These are phyloP conservation scores for Hypothenemus hampei DNA, from an alignment of 1,140 invertebrate genomes.

Conservation along the genomic window DNA sequence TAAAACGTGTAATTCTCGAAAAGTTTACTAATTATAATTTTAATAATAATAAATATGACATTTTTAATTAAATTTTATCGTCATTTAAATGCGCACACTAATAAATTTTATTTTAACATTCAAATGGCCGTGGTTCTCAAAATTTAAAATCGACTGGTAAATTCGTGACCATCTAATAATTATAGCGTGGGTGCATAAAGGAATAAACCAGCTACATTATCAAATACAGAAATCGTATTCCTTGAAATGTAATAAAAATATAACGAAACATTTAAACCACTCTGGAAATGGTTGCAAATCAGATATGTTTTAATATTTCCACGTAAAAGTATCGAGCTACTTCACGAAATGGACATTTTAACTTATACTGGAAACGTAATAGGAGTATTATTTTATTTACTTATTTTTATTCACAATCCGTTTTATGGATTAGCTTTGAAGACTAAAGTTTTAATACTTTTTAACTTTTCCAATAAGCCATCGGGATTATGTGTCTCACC, in stretches of 20 bases:
- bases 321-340: too few species aligned
- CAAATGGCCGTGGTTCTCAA: too few species aligned
- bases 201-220: neutral
- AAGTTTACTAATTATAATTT: neutral
- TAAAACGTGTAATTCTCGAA: neutral
- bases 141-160: too few species aligned
- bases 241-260: neutral
- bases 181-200: neutral
- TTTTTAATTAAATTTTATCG: neutral
- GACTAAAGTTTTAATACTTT: neutral
- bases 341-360: too few species aligned
- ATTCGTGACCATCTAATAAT: constrained; percentile 5
- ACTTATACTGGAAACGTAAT: too few species aligned
- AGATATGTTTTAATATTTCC: too few species aligned
- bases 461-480: neutral
- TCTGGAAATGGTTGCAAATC: too few species aligned
- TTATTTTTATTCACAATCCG: too few species aligned
- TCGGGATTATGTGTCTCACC: neutral
- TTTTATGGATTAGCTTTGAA: too few species aligned
- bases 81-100: neutral
- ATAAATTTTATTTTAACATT: too few species aligned
- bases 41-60: neutral
- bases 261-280: neutral
- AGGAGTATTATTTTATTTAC: too few species aligned
- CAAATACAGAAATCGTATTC: neutral